Conservation (phyloP, 1,140 invertebrate genomes). For the Magallana ariakensis region DNA sequence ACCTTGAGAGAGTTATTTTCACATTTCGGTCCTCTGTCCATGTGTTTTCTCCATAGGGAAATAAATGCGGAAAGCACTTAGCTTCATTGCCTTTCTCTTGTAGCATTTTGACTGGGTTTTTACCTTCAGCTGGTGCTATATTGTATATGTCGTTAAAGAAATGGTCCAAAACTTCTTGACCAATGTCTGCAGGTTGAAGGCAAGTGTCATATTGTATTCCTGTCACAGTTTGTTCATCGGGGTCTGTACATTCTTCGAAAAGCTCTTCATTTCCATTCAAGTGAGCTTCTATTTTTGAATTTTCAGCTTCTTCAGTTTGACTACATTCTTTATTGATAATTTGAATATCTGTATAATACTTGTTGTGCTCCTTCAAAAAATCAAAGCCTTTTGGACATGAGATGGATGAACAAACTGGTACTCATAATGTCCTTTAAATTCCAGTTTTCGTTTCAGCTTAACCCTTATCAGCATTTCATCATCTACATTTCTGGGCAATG, state of each 20-base stretch:
- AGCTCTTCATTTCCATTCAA: background rate
- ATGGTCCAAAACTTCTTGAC: conserved; percentile 48
- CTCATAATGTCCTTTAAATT: conserved; percentile 40
- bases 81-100: conserved; percentile 47
- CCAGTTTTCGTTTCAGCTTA: conserved; percentile 52
- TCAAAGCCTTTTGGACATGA: background rate
- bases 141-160: conserved; percentile 48
- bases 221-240: background rate
- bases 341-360: background rate
- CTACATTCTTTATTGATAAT: background rate
- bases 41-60: conserved; percentile 39
- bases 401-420: conserved; percentile 41
- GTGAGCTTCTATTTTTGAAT: background rate
- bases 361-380: background rate
- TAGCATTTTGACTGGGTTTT: conserved; percentile 42
- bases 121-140: conserved; percentile 38
- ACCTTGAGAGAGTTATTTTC: conserved; percentile 29
- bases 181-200: conserved; percentile 43
- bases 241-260: background rate
- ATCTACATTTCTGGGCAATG: conserved; percentile 41
- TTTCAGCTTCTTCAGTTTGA: conserved; percentile 7
- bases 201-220: conserved; percentile 30
- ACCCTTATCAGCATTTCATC: conserved; percentile 41
- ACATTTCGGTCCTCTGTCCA: conserved; percentile 34
- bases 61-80: conserved; percentile 38